Conservation (phyloP, 37 sponge, comb jelly and placozoan species). For the Tethya wilhelma region DNA sequence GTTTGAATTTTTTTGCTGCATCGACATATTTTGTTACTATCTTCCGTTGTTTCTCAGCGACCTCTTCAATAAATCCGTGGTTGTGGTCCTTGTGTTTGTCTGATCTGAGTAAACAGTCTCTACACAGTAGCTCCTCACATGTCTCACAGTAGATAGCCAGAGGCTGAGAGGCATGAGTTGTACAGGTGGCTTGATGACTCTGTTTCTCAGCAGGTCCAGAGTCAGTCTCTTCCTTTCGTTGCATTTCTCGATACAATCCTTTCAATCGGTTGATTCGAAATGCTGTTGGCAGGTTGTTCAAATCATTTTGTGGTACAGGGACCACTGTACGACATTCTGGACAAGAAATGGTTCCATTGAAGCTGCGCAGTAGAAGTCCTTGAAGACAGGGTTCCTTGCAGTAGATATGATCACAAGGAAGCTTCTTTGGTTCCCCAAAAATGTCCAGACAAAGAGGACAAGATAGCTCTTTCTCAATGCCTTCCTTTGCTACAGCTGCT, state of each 20-base stretch:
- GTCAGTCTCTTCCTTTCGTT: not conserved
- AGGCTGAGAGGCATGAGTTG: not conserved
- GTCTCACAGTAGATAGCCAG: slow-evolving; percentile 28
- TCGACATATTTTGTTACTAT: no score
- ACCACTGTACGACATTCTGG: slow-evolving; percentile 9
- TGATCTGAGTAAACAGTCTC: slow-evolving; percentile 19
- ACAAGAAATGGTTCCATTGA: not conserved
- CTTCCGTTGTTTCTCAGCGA: no score
- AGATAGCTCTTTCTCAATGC: slow-evolving; percentile 5
- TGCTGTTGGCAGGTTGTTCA: not conserved
- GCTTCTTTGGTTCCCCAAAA: slow-evolving; percentile 22
- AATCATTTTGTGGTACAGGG: not conserved
- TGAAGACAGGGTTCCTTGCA: slow-evolving; percentile 16
- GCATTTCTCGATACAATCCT: not conserved
- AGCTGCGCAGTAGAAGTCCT: not conserved
- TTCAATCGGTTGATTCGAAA: slow-evolving; percentile 8
- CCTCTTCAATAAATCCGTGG: not conserved
- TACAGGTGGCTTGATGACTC: not conserved
- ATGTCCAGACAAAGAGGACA: slow-evolving; percentile 24
- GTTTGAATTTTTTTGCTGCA: no score
- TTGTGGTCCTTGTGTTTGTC: slow-evolving; percentile 5
- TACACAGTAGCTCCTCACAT: slow-evolving; percentile 12
- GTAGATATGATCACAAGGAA: slow-evolving; percentile 38
- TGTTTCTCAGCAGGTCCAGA: not conserved
- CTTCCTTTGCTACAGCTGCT: not conserved